phyloP scores from a whole-genome alignment of 2,888 invertebrate genomes.

The Lasioglossum leucozonium region DNA sequence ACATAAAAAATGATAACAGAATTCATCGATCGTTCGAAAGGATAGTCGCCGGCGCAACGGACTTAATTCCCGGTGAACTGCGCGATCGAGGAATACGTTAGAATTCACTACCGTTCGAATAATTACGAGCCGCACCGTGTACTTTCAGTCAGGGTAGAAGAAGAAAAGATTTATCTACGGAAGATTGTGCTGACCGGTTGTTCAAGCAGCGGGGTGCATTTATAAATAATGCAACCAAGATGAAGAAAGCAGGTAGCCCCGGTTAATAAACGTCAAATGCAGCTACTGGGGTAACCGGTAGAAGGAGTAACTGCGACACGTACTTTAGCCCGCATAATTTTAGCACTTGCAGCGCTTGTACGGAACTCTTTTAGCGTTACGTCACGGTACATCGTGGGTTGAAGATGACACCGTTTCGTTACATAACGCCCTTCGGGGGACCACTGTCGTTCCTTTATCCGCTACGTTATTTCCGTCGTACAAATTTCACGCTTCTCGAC shows the following conservation, averaged over 20 bases:
- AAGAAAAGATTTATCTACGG: constrained; percentile 17
- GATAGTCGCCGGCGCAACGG: not conserved
- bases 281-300: constrained; percentile 38
- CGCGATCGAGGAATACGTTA: not conserved
- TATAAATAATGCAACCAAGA: constrained; percentile 41
- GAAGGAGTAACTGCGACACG: constrained; percentile 31
- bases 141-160: not conserved
- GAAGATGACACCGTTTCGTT: constrained; percentile 63
- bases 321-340: constrained; percentile 68
- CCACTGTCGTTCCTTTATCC: constrained; percentile 38
- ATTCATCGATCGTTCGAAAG: constrained; percentile 6
- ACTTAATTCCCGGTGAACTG: not conserved
- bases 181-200: not conserved
- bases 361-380: constrained; percentile 63
- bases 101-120: not conserved
- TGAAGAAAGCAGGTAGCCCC: constrained; percentile 31
- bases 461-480: constrained; percentile 41
- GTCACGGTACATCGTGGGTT: constrained; percentile 66
- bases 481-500: constrained; percentile 27
- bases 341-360: constrained; percentile 62
- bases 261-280: constrained; percentile 47
- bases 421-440: constrained; percentile 58
- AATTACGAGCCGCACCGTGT: constrained; percentile 2
- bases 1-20: not conserved
- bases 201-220: constrained; percentile 23